These are phyloP conservation scores for Cyclophora punctaria DNA, from an alignment of 2,888 invertebrate genomes.

Conservation along the genomic window DNA sequence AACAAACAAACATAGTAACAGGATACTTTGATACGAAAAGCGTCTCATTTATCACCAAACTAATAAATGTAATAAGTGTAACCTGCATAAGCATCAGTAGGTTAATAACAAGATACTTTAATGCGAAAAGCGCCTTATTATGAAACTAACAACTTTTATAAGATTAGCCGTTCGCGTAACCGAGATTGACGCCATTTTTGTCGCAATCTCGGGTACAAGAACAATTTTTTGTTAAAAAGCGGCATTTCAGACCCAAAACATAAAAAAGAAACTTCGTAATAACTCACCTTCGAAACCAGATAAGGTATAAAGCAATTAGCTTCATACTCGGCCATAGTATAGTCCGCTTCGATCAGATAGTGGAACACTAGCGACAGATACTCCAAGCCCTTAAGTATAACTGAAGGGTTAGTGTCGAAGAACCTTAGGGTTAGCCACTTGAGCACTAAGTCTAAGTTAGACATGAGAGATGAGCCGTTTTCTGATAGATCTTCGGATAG, in stretches of 20 bases:
- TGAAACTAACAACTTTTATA: too few relatives aligned
- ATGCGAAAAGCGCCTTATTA: too few relatives aligned
- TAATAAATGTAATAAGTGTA: too few relatives aligned
- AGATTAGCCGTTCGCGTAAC: too few relatives aligned
- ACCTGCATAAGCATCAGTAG: too few relatives aligned
- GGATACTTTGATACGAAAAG: too few relatives aligned
- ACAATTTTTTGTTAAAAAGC: too few relatives aligned
- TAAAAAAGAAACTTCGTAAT: background rate
- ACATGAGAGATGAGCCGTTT: slow-evolving; percentile 86
- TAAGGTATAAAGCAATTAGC: slow-evolving; percentile 96
- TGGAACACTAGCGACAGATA: slow-evolving; percentile 90
- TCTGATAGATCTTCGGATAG: slow-evolving; percentile 87
- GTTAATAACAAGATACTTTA: too few relatives aligned
- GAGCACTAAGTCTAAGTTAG: slow-evolving; percentile 94
- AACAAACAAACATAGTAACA: too few relatives aligned
- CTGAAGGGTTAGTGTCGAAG: slow-evolving; percentile 99
- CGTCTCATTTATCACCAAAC: too few relatives aligned
- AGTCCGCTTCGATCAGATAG: slow-evolving; percentile 84
- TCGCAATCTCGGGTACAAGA: too few relatives aligned
- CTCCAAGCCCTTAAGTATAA: slow-evolving; percentile 95
- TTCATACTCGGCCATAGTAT: slow-evolving; percentile 92
- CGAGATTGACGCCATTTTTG: too few relatives aligned
- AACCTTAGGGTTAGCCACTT: slow-evolving; percentile 98
- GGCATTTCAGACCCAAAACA: background rate
- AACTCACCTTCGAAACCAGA: slow-evolving; percentile 87